These are phyloP conservation scores for Caenorhabditis wallacei DNA, from an alignment of 2,888 invertebrate genomes.

Conservation along the genomic window DNA sequence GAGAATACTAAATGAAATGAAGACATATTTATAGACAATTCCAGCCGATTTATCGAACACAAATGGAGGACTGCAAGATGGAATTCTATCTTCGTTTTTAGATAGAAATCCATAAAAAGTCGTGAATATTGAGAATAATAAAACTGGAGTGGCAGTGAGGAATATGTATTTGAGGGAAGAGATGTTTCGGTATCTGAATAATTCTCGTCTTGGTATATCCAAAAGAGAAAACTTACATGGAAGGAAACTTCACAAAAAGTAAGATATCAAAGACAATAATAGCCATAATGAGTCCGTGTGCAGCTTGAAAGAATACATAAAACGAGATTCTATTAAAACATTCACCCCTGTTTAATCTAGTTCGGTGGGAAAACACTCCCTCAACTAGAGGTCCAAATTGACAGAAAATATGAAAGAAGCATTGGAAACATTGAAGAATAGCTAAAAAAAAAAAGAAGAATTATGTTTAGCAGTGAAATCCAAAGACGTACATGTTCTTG, in stretches of 20 bases:
- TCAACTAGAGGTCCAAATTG: no score
- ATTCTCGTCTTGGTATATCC: no score
- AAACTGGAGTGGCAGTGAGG: background rate
- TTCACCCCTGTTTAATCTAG: background rate
- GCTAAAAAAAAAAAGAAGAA: no score
- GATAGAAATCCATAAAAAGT: background rate
- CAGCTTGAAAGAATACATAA: slow-evolving; percentile 23
- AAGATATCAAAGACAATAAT: slow-evolving; percentile 26
- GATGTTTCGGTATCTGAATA: background rate
- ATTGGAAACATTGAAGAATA: background rate
- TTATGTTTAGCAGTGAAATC: no score
- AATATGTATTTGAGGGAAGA: background rate
- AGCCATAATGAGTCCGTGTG: slow-evolving; percentile 25
- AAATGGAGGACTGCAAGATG: background rate
- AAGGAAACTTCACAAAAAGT: slow-evolving; percentile 9
- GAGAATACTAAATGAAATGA: background rate
- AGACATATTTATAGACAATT: background rate
- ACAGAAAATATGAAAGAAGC: background rate
- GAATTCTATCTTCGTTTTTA: background rate
- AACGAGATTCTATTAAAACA: slow-evolving; percentile 8
- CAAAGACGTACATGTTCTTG: slow-evolving; percentile 22
- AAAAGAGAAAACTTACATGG: background rate
- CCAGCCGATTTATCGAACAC: background rate
- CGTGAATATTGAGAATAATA: background rate
- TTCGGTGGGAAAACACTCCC: no score